Evolutionary conservation across 2,797 vertebrate species (phyloP), one percentile per base, ranked within the genome.

Genomic region (Scarus forsteni): DNA sequence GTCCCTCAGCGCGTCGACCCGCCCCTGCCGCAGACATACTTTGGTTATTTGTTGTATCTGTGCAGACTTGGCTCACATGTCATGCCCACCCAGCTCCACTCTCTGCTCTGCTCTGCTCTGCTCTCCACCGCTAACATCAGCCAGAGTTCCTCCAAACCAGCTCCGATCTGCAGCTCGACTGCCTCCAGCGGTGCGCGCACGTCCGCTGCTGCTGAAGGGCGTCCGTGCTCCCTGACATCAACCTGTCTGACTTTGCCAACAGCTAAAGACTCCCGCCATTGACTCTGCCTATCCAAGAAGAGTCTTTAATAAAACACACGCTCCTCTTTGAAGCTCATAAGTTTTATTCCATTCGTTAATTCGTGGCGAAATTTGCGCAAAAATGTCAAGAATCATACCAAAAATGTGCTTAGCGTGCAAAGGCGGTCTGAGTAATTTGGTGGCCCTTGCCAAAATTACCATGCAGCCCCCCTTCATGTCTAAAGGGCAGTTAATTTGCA

Each of bases 101-200:
- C 19, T 38, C 54, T 38, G 43, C 36, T 38, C 36, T 38, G 36
- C 38, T 39, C 38, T 39, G 38, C 38, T 39, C 38, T 39, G 38
- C 39, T 65, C 73, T 60, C 65, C 36, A 58, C 71, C 51, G 60
- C 79, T 51, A 71, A 85, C 84, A 90, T 57, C 75, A 79, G 77
- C 70, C 79, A 12, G 77, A 89, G 89, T 89, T 90, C 75, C 69
- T 72, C 67, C 60, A 64, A 70, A 74, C 57, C 18, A 70, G 69
- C 66, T 13, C 52, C 46, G 36, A 59, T 81, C 90, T 85, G 89
- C 84, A 74, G 89, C 87, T 88, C 81, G 83, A 93, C 92, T 91
- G 93, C 93, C 92, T 94, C 94, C 87, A 87, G 91, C 84, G 87
- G 90, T 89, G 89, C 81, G 80, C 81, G 58, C 80, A 61, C 61